Conservation (phyloP, 2,888 invertebrate species). For the Drepana falcataria region DNA sequence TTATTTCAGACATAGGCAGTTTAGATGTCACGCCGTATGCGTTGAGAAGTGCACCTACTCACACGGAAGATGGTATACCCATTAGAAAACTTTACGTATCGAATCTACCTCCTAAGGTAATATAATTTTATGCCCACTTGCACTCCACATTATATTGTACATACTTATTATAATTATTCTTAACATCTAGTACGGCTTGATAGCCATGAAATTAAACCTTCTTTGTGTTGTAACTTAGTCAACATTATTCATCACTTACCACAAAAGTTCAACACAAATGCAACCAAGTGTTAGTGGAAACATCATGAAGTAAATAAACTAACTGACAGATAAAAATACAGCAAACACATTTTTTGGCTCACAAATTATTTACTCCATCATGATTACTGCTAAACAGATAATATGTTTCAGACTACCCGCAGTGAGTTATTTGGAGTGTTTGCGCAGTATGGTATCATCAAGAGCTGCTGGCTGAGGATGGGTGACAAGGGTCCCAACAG, state of each 20-base stretch:
- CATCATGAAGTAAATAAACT: too few species aligned
- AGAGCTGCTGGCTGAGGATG: constrained; percentile 75
- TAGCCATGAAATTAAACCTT: too few species aligned
- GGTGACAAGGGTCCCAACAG: constrained; percentile 54
- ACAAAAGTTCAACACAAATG: too few species aligned
- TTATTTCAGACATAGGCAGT: constrained; percentile 50
- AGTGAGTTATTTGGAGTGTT: constrained; percentile 75
- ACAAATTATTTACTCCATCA: too few species aligned
- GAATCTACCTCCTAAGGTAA: constrained; percentile 77
- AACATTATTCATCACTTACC: too few species aligned
- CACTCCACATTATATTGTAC: too few species aligned
- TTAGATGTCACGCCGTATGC: constrained; percentile 41
- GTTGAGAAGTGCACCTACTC: constrained; percentile 58
- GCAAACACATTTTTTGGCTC: too few species aligned
- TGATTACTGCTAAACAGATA: background rate
- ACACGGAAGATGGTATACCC: constrained; percentile 78
- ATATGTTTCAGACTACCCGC: constrained; percentile 67
- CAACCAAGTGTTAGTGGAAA: too few species aligned
- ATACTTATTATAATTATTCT: too few species aligned
- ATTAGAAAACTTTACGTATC: constrained; percentile 79
- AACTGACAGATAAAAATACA: too few species aligned
- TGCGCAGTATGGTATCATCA: constrained; percentile 76
- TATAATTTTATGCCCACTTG: constrained; percentile 1
- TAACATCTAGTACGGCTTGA: too few species aligned
- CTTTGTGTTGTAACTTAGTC: too few species aligned